Evolutionary conservation across 2,888 invertebrate genomes (phyloP).

Genomic region (Dryococelus australis): DNA sequence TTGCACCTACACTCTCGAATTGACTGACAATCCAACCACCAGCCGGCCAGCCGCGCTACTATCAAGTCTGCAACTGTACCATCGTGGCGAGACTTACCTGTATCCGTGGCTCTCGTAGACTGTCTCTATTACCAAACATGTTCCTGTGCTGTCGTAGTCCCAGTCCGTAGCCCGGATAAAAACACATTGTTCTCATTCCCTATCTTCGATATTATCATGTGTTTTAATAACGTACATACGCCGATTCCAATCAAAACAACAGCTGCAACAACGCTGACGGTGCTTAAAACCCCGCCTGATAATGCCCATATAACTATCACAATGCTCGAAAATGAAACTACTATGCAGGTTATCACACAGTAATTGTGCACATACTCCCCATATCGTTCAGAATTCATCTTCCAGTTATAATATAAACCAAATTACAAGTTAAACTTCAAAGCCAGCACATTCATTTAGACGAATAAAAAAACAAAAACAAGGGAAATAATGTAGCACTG

Average conservation of each 20-base stretch:
- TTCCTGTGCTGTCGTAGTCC: conserved; percentile 1
- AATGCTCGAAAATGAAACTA: not conserved
- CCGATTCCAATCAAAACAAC: not conserved
- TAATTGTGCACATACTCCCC: not conserved
- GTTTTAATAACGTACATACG: not conserved
- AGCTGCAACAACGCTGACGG: not conserved
- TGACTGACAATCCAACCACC: no score
- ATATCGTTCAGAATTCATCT: not conserved
- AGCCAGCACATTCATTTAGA: no score
- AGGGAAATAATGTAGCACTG: no score
- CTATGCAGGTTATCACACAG: not conserved
- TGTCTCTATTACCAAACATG: not conserved
- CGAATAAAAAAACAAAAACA: no score
- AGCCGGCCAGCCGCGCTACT: no score
- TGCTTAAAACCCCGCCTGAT: not conserved
- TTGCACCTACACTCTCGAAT: no score
- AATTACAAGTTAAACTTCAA: no score
- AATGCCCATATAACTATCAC: not conserved
- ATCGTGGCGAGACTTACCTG: not conserved
- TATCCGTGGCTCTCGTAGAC: not conserved
- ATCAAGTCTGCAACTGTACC: no score
- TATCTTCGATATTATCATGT: conserved; percentile 9
- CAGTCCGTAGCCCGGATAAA: not conserved
- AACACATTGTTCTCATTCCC: not conserved
- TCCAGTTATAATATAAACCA: not conserved